phyloP scores from a whole-genome alignment of 2,113 vertebrate species.

The Phocoena phocoena region DNA sequence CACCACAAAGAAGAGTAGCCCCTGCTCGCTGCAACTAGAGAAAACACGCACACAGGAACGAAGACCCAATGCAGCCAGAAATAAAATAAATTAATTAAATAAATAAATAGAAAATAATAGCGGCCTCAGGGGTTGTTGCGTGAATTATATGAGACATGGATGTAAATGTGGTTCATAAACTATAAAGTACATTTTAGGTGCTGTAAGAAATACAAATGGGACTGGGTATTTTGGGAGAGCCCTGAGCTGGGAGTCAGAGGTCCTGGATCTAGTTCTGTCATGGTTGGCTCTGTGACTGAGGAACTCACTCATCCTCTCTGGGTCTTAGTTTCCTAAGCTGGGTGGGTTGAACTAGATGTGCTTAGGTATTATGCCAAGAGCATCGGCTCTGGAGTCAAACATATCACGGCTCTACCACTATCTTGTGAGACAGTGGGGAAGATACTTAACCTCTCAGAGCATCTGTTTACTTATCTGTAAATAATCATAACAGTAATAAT shows the following conservation, averaged over 20 bases:
- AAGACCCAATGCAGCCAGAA: not conserved
- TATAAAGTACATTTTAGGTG: not conserved
- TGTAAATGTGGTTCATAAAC: not conserved
- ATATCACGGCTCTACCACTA: not conserved
- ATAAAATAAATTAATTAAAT: no score
- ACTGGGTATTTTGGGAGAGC: not conserved
- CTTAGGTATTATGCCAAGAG: not conserved
- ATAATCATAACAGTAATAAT: not conserved
- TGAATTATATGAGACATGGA: not conserved
- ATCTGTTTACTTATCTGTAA: not conserved
- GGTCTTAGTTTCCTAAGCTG: not conserved
- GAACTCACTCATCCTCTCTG: not conserved
- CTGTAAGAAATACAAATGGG: not conserved
- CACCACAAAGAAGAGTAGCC: no score
- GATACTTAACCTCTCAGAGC: not conserved
- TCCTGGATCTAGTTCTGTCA: not conserved
- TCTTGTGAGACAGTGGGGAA: not conserved
- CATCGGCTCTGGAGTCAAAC: not conserved
- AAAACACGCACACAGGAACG: not conserved
- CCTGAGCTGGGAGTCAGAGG: not conserved
- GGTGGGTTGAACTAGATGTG: not conserved
- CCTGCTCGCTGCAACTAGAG: no score
- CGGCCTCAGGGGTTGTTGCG: not conserved
- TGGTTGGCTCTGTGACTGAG: conserved; percentile 1
- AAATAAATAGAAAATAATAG: not conserved